These are phyloP conservation scores for Helicorthomorpha holstii DNA, from an alignment of 1,140 invertebrate species.

Conservation along the genomic window DNA sequence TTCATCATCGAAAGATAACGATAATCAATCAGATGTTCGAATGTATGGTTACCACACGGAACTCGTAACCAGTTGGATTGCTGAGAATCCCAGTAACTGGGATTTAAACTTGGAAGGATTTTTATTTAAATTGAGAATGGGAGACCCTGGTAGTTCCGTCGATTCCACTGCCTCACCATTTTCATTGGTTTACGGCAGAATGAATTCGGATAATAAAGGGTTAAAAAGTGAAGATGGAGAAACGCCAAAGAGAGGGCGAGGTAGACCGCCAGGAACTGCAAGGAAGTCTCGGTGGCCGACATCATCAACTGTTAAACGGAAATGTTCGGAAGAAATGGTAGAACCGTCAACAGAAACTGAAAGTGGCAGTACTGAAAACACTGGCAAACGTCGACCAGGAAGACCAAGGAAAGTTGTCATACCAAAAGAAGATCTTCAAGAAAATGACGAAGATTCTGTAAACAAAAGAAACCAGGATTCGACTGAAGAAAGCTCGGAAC, in stretches of 20 bases:
- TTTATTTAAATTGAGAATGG: background rate
- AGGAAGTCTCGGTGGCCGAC: background rate
- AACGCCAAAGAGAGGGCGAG: background rate
- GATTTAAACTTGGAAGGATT: background rate
- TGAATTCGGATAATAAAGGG: background rate
- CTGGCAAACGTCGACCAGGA: background rate
- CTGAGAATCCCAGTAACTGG: background rate
- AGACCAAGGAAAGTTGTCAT: background rate
- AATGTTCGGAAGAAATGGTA: background rate
- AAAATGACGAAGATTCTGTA: background rate
- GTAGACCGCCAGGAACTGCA: background rate
- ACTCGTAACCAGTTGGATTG: background rate
- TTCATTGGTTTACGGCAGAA: background rate
- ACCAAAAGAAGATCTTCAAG: background rate
- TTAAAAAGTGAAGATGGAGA: background rate
- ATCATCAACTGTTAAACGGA: background rate
- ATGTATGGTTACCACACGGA: background rate
- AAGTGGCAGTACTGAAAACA: background rate
- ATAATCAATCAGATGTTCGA: background rate
- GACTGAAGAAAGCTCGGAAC: no score
- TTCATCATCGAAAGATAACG: background rate
- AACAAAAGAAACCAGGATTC: no score
- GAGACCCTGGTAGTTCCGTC: background rate
- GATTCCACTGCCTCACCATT: background rate
- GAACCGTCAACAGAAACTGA: background rate